A percentile compares a stretch with the other conserved stretches of the same genome.
These are phyloP conservation scores for Xestia ashworthii DNA, from an alignment of 2,888 invertebrate genomes.

Conservation along the genomic window DNA sequence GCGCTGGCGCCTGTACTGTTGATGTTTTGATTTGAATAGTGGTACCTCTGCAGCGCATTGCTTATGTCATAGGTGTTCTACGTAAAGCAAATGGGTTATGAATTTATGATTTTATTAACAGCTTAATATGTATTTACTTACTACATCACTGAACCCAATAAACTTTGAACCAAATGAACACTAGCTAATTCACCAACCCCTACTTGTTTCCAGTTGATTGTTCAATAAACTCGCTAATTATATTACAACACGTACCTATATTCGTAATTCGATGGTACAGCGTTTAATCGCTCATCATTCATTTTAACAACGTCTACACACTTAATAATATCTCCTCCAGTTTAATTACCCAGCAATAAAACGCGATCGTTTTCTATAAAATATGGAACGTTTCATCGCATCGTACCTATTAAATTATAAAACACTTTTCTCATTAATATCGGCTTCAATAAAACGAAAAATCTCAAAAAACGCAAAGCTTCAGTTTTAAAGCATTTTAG, in stretches of 20 bases:
- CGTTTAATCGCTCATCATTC: constrained; percentile 45
- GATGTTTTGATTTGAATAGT: background rate
- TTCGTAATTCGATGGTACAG: constrained; percentile 36
- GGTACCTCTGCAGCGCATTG: background rate
- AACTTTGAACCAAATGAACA: constrained; percentile 2
- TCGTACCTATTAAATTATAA: constrained; percentile 68
- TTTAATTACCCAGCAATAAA: constrained; percentile 72
- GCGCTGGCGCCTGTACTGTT: no score
- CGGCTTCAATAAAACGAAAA: constrained; percentile 59
- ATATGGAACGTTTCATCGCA: constrained; percentile 56
- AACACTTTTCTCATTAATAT: constrained; percentile 67
- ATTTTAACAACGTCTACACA: constrained; percentile 50
- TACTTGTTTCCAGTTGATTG: constrained; percentile 22
- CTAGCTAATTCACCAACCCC: background rate
- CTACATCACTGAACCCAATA: background rate
- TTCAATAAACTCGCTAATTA: constrained; percentile 27
- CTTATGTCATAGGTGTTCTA: background rate
- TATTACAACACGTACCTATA: constrained; percentile 36
- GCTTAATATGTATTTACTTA: background rate
- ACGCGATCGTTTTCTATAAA: constrained; percentile 65
- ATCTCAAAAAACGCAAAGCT: constrained; percentile 38
- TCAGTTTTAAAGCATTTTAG: constrained; percentile 40
- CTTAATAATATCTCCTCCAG: constrained; percentile 62
- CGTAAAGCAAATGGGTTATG: background rate
- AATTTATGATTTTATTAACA: background rate